Percentiles rank a stretch among this genome's conserved stretches.
Conservation (phyloP, 2,797 vertebrate species). For the Distichodus sexfasciatus region DNA sequence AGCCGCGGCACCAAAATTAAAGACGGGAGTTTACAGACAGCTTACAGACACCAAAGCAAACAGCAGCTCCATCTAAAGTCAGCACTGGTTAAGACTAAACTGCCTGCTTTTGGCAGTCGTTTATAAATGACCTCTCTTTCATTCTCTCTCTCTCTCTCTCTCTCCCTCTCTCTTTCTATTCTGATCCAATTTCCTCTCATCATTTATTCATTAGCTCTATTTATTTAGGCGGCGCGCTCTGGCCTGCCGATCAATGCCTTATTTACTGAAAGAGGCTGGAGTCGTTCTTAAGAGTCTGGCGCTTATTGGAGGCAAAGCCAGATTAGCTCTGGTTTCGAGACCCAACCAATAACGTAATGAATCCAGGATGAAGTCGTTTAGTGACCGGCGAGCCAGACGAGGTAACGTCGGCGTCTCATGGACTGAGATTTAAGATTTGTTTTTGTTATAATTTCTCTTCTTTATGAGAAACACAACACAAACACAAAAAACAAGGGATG, state of each 20-base stretch:
- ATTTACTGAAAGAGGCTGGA: constrained; percentile 58
- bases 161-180: too few relatives aligned
- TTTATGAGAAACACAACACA: too few relatives aligned
- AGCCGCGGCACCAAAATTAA: constrained; percentile 3
- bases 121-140: constrained; percentile 39
- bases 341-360: constrained; percentile 57
- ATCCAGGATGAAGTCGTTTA: constrained; percentile 58
- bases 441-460: too few relatives aligned
- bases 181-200: constrained; percentile 68
- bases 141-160: too few relatives aligned
- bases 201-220: constrained; percentile 74
- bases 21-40: not conserved
- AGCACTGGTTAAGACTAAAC: constrained; percentile 9
- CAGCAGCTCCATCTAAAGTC: not conserved
- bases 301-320: constrained; percentile 37
- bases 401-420: too few relatives aligned
- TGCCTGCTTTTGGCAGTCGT: constrained; percentile 20
- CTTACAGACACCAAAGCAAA: not conserved
- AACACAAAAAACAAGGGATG: too few relatives aligned
- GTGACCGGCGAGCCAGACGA: constrained; percentile 35
- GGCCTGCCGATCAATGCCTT: constrained; percentile 68
- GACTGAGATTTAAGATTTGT: too few relatives aligned
- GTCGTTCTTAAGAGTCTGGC: constrained; percentile 21
- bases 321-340: constrained; percentile 58
- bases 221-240: constrained; percentile 62